A percentile compares a stretch with the other conserved stretches of the same genome.
phyloP scores from a whole-genome alignment of 2,888 invertebrate genomes.

The Drosophila meridiana region DNA sequence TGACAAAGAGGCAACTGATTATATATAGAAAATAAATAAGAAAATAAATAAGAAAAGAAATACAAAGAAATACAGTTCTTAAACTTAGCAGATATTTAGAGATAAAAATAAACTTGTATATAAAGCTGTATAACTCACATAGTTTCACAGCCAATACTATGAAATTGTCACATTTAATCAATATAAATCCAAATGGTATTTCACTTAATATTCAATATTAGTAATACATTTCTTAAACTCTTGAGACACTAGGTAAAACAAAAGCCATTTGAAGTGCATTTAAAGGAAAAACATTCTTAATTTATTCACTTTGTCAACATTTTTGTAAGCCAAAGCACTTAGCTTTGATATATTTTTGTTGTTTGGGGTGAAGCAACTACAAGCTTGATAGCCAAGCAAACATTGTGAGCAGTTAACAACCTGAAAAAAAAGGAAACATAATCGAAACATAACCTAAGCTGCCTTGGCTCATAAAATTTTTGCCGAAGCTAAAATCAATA shows the following conservation, averaged over 20 bases:
- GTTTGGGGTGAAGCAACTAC: slow-evolving; percentile 15
- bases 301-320: slow-evolving; percentile 20
- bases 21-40: too few relatives aligned
- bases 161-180: background rate
- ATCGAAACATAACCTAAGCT: slow-evolving; percentile 31
- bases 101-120: too few relatives aligned
- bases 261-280: slow-evolving; percentile 14
- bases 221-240: background rate
- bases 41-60: too few relatives aligned
- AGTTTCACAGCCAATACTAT: too few relatives aligned
- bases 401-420: slow-evolving; percentile 38
- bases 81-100: too few relatives aligned
- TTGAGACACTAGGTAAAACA: background rate
- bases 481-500: slow-evolving; percentile 54
- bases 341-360: slow-evolving; percentile 20
- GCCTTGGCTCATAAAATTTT: slow-evolving; percentile 41
- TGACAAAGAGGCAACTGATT: too few relatives aligned
- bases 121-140: too few relatives aligned
- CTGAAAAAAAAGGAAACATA: slow-evolving; percentile 21
- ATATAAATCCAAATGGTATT: background rate
- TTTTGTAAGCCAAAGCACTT: slow-evolving; percentile 35
- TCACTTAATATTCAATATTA: background rate
- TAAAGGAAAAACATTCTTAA: slow-evolving; percentile 9
- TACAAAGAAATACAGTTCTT: too few relatives aligned
- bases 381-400: slow-evolving; percentile 17